Evolutionary conservation across 1,140 invertebrate species (phyloP), one percentile per base, ranked within the genome.

Genomic region (Drosophila teissieri): DNA sequence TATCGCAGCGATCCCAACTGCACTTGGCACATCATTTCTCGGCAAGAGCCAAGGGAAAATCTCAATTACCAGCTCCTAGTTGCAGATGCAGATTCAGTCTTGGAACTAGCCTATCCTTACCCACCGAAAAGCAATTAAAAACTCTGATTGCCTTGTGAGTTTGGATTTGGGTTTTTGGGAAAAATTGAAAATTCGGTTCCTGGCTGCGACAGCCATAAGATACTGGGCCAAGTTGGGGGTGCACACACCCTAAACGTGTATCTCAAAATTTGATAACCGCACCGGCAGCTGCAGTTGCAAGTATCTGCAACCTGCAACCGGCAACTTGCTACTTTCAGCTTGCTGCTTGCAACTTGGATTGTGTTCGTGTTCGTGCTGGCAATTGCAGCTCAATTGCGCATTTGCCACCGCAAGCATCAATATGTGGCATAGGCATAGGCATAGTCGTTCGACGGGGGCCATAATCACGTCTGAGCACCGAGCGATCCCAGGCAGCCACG

Each of bases 301-400:
- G 67, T 55, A 31, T 31, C 31, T 68, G 62, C 63, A 46, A 39
- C 48, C 46, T 70, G 51, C 67, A 56, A 52, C 24, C 4, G 4
- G 24, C 24, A 24, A 4, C 24, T 34, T 69, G 65, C 34, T 39
- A 17, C 34, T 73, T 39, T 17, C 34, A 0, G 4, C 24, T 24
- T 69, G 65, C 34, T 34, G 17, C 34, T 73, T 39, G 24, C 34
- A 63, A 39, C 58, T 52, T 68, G 60, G 75, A 86, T 82, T 88
- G 84, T 57, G 76, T 89, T 72, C 80, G 83, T 88, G 76, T 80
- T 84, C 58, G 83, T 88, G 76, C 31, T 81, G 54, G 73, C 74
- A 84, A 91, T 91, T 91, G 88, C 83, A 88, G 81, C 83, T 91
- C 80, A 91, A 91, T 91, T 91, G 89, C 83, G 84, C 83, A 84